Base-by-base conservation (phyloP, 2,113 vertebrate genomes). In the Gallinago jamesoni region DNA sequence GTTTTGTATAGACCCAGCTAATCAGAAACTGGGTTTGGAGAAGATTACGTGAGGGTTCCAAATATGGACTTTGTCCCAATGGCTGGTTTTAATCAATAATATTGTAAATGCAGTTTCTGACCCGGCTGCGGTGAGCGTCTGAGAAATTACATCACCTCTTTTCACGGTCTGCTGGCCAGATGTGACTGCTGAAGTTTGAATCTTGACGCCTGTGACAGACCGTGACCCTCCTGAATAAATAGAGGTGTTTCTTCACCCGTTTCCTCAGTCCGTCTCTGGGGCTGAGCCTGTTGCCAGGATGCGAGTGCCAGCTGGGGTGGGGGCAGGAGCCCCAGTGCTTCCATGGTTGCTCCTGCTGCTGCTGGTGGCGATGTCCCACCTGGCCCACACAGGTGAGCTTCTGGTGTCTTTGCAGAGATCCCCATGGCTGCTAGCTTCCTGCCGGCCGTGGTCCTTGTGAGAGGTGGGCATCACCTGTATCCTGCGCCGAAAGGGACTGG, bases 41-140 rank as follows among this genome's bases (percentile, higher is more conserved):
- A 41, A 52, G 59, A n/a, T 9, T 1, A 19, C 1, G 10, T 13
- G 79, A 77, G 92, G 52, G 74, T 35, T 48, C 37, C 86, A 43
- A 55, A 37, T 0, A 1, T 0, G 25, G 5, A 0, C 12, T 27
- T 16, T 0, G 3, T 47, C 37, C 55, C n/a, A 0, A 0, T 17
- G 72, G 24, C n/a, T 37, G 63, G 1, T 35, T 77, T 74, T 21
- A 45, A 19, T 83, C 30, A 9, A 35, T 25, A 17, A 17, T 13
- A 14, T 10, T 16, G 73, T 27, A n/a, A 57, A 13, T 11, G 35
- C 19, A 30, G n/a, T 22, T 72, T 13, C 60, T 39, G 23, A 24
- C n/a, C 21, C 0, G 31, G 39, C 43, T 39, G 45, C 5, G 23
- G 74, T 72, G 57, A 48, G 57, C 41, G 19, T 50, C 56, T 4